These are phyloP conservation scores for Cinclus mexicanus DNA, from an alignment of 2,113 vertebrate genomes.

Conservation along the genomic window DNA sequence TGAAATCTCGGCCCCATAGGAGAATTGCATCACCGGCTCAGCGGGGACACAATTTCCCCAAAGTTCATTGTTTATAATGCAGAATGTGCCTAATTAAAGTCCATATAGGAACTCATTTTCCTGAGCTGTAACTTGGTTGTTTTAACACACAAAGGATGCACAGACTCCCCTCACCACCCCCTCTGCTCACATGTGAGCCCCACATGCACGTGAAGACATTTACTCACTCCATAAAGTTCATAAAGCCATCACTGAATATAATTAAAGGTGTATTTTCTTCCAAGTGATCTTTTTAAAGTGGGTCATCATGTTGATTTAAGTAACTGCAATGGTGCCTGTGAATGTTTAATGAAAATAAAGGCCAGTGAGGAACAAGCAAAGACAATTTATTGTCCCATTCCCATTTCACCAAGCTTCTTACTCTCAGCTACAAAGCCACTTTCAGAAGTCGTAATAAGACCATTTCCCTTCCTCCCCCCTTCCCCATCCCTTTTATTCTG, in stretches of 20 bases:
- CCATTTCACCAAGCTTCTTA: not conserved
- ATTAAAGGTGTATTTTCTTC: slow-evolving; percentile 18
- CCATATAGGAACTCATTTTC: rapidly evolving
- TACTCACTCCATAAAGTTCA: slow-evolving; percentile 4
- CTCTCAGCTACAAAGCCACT: not conserved
- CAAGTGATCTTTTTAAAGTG: slow-evolving; percentile 14
- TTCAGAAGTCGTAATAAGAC: not conserved
- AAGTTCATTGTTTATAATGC: not conserved
- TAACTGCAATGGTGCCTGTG: not conserved
- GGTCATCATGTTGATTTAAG: slow-evolving; percentile 56
- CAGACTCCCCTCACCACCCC: not conserved
- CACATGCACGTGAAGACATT: not conserved
- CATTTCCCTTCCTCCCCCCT: not conserved
- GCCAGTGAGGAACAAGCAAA: not conserved
- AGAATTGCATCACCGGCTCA: not conserved
- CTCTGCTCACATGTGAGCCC: not conserved
- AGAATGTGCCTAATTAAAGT: too few species aligned
- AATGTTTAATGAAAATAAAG: slow-evolving; percentile 46
- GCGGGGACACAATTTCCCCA: rapidly evolving
- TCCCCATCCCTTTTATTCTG: not conserved
- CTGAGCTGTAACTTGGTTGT: not conserved
- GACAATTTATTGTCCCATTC: slow-evolving; percentile 29
- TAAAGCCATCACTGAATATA: slow-evolving; percentile 17
- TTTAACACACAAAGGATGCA: not conserved
- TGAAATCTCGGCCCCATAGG: not conserved